Base-by-base conservation (phyloP, 1,140 invertebrate genomes). In the Caenorhabditis tropicalis region DNA sequence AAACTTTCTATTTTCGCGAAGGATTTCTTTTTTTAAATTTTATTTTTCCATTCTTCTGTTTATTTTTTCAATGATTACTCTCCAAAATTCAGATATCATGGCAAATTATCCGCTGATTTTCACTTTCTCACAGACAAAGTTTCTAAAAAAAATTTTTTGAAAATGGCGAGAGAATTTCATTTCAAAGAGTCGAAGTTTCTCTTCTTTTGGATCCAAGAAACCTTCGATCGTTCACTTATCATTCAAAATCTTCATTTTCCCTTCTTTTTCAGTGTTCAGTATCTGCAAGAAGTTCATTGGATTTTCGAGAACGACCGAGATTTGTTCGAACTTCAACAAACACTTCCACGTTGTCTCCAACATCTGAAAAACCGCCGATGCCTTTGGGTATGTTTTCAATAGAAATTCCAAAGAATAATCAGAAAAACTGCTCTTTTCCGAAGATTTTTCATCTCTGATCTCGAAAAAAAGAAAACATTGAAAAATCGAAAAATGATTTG, bases 301-400 rank as follows among this genome's bases (percentile, higher is more conserved):
- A 74, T 46, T 74, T 43, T 29, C 65, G 65, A 43, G 65, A 74
- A 9, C 65, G 65, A 27, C 65, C 65, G 0, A 12, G 65, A 74
- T 74, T 74, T 15, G 21, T 43, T 46, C 33, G 65, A 27, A 74
- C 65, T 10, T 74, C 65, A n/a, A 74, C 65, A 15, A 74, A 29
- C 2, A 74, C 65, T 7, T 74, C 65, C n/a, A 74, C 65, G 27
- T 43, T 74, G 65, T 74, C 65, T 5, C 65, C 65, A 31, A 43
- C 65, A 36, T 74, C 65, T 15, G 36, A 74, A 74, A 74, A 74
- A 74, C 65, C 58, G 12, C 58, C 36, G 65, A 74, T 74, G 65
- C 65, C 33, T 7, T 19, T 43, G 2, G 65, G 65, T 74, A n/a
- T 43, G 65, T 24, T 0, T 43, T 39, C n/a, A 12, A 12, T 56